Evolutionary conservation across 2,797 vertebrate species (phyloP), one percentile per base, ranked within the genome.

Genomic region (Coluber constrictor): DNA sequence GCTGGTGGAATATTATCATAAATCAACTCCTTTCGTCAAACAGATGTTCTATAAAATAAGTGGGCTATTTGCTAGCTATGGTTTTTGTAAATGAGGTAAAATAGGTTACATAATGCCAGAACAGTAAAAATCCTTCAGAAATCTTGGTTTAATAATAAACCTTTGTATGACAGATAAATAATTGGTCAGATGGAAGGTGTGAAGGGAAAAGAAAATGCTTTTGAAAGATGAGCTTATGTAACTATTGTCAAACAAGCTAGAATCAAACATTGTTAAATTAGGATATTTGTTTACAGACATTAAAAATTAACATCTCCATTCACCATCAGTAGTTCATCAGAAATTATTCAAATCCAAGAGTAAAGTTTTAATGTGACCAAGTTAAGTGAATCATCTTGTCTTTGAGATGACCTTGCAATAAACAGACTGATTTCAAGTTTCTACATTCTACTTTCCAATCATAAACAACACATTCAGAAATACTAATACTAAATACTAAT

Each of bases 101-200:
- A 96, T 23, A 91, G 90, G 87, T 94, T 94, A 97, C 61, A 92
- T 63, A 96, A 95, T 92, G 83, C 90, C 95, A 70, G 96, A 95
- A 91, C 59, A 95, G 94, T 97, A 97, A 97, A 97, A 97, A 94
- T 94, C 94, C 94, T 93, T 97, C 94, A 96, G 93, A 97, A 89
- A 95, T 23, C 91, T 66, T 92, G 95, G 90, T 94, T 96, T 86
- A 93, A 95, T 93, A 97, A 95, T 90, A 96, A 97, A 97, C 93
- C 93, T 57, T 95, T 94, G 92, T 93, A 95, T 94, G 94, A 96
- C 25, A 95, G 90, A 95, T 94, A 95, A 51, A 91, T 95, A 16
- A n/a, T 86, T 32, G 37, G 10, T 25, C 94, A 96, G 95, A 47
- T 88, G 56, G 87, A 25, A n/a, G 66, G 5, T n/a, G 12, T 43